Evolutionary conservation across 35 echinoderm and acorn worm species (phyloP).

Genomic region (Acanthaster planci): DNA sequence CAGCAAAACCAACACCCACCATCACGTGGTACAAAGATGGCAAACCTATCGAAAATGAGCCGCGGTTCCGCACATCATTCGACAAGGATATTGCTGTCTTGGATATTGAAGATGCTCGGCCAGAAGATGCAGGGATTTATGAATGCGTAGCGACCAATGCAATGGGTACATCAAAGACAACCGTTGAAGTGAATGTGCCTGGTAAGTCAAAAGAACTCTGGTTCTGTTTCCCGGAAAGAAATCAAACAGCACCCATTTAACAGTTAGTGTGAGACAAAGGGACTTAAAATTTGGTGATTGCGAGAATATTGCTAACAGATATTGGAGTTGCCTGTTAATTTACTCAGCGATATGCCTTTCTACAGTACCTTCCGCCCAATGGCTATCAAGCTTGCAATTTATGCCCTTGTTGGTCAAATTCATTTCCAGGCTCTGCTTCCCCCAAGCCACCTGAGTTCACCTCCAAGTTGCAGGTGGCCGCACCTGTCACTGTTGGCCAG

Average conservation of each 20-base stretch:
- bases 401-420: too few species aligned
- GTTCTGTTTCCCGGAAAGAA: too few species aligned
- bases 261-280: too few species aligned
- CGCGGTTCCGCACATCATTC: background rate
- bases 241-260: too few species aligned
- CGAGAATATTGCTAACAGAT: too few species aligned
- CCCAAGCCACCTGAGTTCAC: conserved; percentile 36
- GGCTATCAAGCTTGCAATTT: too few species aligned
- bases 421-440: background rate
- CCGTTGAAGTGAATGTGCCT: conserved; percentile 71
- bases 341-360: too few species aligned
- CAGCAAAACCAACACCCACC: conserved; percentile 66
- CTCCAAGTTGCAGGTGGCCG: background rate
- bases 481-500: conserved; percentile 35
- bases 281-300: too few species aligned
- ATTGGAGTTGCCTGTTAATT: too few species aligned
- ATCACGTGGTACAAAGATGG: conserved; percentile 98
- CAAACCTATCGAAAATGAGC: conserved; percentile 27
- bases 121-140: conserved; percentile 73
- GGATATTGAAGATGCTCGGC: conserved; percentile 1
- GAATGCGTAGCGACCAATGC: conserved; percentile 82
- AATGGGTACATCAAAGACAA: conserved; percentile 64
- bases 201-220: conserved; percentile 36
- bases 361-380: too few species aligned
- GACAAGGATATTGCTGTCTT: conserved; percentile 60